phyloP scores from a whole-genome alignment of 2,113 vertebrate species.

The Pterocles orientalis region DNA sequence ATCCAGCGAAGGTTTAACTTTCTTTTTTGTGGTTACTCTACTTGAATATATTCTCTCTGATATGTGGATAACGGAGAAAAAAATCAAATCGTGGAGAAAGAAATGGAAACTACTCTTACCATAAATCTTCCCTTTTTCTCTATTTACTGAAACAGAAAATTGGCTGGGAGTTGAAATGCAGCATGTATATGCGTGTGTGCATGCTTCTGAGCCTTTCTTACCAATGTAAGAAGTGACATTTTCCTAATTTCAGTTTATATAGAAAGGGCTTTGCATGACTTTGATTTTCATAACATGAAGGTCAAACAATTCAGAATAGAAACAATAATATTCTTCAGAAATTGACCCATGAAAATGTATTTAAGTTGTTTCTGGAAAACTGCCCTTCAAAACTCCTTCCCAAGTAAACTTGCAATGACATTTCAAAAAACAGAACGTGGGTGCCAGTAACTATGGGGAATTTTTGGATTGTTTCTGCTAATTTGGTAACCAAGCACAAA shows the following conservation, averaged over 20 bases:
- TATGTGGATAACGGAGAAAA: neutral
- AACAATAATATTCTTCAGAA: constrained; percentile 44
- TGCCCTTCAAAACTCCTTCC: constrained; percentile 59
- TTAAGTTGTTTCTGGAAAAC: constrained; percentile 30
- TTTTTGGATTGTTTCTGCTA: constrained; percentile 21
- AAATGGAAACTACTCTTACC: constrained; percentile 33
- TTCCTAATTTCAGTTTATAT: constrained; percentile 53
- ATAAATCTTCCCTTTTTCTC: constrained; percentile 22
- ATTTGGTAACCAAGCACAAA: constrained; percentile 31
- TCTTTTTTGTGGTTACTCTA: neutral
- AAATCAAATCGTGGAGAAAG: neutral
- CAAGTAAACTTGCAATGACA: constrained; percentile 22
- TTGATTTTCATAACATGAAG: constrained; percentile 53
- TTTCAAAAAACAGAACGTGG: neutral
- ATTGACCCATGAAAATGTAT: constrained; percentile 34
- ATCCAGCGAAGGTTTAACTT: neutral
- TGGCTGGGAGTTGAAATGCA: neutral
- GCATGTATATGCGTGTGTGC: neutral
- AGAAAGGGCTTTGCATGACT: constrained; percentile 51
- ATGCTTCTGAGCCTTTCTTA: neutral
- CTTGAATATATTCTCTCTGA: constrained; percentile 14
- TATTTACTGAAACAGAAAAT: constrained; percentile 32
- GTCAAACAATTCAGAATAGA: constrained; percentile 52
- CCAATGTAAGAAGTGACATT: constrained; percentile 30
- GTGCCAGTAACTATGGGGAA: neutral